A percentile compares a stretch with the other conserved stretches of the same genome.
These are phyloP conservation scores for Onychomys arenicola DNA, from an alignment of 2,797 vertebrate genomes.

Conservation along the genomic window DNA sequence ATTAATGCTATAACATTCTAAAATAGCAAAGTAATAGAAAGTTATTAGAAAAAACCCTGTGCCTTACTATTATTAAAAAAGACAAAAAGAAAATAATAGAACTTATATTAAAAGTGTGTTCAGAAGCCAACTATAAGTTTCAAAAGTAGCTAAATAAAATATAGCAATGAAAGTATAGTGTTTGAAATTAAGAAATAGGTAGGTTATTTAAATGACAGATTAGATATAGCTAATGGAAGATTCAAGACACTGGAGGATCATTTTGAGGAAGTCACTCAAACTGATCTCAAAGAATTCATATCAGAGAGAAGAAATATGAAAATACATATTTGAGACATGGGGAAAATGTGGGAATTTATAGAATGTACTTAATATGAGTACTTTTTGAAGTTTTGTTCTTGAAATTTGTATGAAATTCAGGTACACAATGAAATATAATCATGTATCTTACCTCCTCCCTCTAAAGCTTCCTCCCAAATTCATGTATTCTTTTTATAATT, in stretches of 20 bases:
- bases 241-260: neutral
- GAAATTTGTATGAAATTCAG: neutral
- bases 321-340: neutral
- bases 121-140: neutral
- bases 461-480: neutral
- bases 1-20: neutral
- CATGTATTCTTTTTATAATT: neutral
- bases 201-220: slow-evolving; percentile 3
- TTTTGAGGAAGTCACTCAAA: neutral
- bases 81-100: neutral
- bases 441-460: neutral
- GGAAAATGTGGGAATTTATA: neutral
- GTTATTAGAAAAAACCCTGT: neutral
- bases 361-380: neutral
- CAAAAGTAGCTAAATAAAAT: slow-evolving; percentile 9
- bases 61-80: neutral
- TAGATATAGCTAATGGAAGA: slow-evolving; percentile 15
- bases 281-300: neutral
- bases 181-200: slow-evolving; percentile 17
- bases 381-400: neutral
- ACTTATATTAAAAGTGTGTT: neutral
- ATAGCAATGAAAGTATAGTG: neutral
- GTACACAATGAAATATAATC: neutral
- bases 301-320: neutral
- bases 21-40: neutral